Conservation (phyloP, 2,113 vertebrate genomes). For the Macaca mulatta region DNA sequence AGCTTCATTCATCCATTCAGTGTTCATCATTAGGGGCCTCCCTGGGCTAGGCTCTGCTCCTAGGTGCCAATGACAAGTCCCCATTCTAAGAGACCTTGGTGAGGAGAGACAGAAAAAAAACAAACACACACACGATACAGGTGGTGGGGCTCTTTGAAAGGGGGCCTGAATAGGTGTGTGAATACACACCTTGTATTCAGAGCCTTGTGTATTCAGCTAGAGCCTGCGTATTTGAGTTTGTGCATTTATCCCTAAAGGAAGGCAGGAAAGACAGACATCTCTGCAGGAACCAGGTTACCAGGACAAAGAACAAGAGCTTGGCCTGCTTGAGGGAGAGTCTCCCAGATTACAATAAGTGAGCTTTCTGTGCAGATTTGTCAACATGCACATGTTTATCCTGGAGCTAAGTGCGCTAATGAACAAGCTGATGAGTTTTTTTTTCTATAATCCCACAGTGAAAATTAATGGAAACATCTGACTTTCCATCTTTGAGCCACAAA, state of each 20-base stretch:
- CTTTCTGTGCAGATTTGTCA: neutral
- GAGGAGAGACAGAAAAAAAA: neutral
- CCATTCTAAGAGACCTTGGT: neutral
- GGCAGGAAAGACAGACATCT: neutral
- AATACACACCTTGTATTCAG: no score
- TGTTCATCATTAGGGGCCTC: neutral
- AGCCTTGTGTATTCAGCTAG: neutral
- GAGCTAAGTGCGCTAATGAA: neutral
- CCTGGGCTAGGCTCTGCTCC: neutral
- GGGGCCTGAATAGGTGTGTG: no score
- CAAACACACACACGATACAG: neutral
- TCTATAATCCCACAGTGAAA: constrained; percentile 11
- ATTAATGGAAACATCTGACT: constrained; percentile 52
- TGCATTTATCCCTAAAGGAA: fast-evolving
- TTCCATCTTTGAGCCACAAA: constrained; percentile 23
- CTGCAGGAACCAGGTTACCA: neutral
- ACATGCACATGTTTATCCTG: neutral
- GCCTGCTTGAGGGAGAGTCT: fast-evolving
- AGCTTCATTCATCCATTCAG: neutral
- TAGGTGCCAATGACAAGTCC: neutral
- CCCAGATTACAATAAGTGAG: neutral
- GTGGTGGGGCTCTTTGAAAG: neutral
- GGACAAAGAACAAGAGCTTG: fast-evolving
- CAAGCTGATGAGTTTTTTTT: neutral
- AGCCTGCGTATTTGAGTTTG: neutral